Conservation (phyloP, 2,888 invertebrate species). For the Marasmarcha lunaedactyla region DNA sequence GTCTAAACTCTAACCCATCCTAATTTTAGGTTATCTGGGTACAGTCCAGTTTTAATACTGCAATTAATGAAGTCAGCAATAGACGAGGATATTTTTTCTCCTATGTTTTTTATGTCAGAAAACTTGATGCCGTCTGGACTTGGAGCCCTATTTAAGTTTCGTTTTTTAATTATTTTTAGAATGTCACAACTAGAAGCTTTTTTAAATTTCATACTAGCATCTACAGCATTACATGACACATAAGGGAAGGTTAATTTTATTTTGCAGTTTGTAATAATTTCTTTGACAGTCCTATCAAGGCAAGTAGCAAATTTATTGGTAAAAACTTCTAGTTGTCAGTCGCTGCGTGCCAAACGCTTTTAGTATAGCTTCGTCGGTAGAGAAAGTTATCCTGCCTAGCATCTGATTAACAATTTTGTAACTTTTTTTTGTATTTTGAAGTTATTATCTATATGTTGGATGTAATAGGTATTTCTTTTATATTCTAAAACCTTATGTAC, state of each 20-base stretch:
- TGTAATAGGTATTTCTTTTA: too few relatives aligned
- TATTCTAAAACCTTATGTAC: not conserved
- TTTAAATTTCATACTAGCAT: not conserved
- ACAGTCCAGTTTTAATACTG: too few relatives aligned
- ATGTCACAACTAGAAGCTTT: not conserved
- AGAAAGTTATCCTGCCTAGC: not conserved
- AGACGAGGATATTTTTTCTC: too few relatives aligned
- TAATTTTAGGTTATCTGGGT: too few relatives aligned
- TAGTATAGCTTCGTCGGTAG: not conserved
- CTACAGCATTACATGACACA: not conserved
- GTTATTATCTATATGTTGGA: not conserved
- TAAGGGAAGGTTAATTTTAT: not conserved
- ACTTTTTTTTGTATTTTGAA: not conserved
- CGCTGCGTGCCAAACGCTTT: not conserved
- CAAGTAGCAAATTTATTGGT: not conserved
- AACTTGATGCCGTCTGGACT: not conserved
- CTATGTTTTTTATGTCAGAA: not conserved
- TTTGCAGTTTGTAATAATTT: not conserved
- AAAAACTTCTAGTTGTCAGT: not conserved
- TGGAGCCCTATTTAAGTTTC: too few relatives aligned
- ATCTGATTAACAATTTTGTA: not conserved
- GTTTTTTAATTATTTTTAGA: not conserved
- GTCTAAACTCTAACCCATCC: conserved; percentile 3
- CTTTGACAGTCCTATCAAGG: not conserved
- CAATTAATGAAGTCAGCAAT: too few relatives aligned